Evolutionary conservation across 1,140 invertebrate genomes (phyloP), one percentile per base, ranked within the genome.

Genomic region (Geopemphigus sp.): DNA sequence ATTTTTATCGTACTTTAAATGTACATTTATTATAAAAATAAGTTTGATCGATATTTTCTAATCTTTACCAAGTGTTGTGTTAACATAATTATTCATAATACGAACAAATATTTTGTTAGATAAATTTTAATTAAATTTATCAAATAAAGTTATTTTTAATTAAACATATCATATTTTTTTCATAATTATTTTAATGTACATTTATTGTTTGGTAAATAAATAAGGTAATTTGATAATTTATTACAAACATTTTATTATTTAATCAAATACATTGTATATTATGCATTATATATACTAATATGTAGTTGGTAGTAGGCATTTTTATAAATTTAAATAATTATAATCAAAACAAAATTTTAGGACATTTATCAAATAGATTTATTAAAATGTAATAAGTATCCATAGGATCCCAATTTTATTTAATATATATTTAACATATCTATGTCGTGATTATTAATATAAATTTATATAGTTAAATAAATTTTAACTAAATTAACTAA

Each of bases 1-100:
- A 39, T 39, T 8, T 39, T 39, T 39, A 39, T 39, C 8, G 32
- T 39, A 4, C 32, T 8, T 39, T 39, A 39, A 39, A 39, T 39
- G 32, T 39, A 39, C 8, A 39, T 8, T 4, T 39, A 39, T 39
- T 39, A 39, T 8, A 39, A 8, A n/a, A 39, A 39, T 39, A 39
- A 4, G 32, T 39, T 39, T 8, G 32, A 47, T 47, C n/a, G 19
- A 45, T 68, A 29, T 29, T 29, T 54, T 72, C 1, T 29, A 24
- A 29, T 72, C 47, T 24, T 72, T 47, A 54, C 68, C 4, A n/a
- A 72, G 68, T 72, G 68, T 72, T 72, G 68, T 72, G 68, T 72
- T 72, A 26, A 54, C 5, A 29, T 54, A 32, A 54, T 50, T 50
- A n/a, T 54, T 54, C 17, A 1, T 15, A 72, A 72, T 72, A 29